Evolutionary conservation across 1,140 invertebrate species (phyloP).

Genomic region (Artemia franciscana): DNA sequence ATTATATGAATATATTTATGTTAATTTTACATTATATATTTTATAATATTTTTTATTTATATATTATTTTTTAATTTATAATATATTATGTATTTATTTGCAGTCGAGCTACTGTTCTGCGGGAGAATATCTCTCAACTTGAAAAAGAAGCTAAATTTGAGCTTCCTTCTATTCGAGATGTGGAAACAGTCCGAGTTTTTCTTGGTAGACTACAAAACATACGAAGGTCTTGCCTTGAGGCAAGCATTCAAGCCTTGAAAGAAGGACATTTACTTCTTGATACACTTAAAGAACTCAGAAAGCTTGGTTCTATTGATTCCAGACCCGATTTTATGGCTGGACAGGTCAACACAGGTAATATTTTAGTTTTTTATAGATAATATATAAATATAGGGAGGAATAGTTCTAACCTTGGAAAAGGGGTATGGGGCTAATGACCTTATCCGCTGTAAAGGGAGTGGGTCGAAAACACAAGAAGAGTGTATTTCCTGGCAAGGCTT

Average conservation of each 20-base stretch:
- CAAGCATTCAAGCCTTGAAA: conserved; percentile 46
- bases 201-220: conserved; percentile 35
- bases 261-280: conserved; percentile 50
- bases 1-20: too few relatives aligned
- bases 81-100: too few relatives aligned
- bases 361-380: too few relatives aligned
- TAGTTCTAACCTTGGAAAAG: too few relatives aligned
- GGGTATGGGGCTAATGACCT: too few relatives aligned
- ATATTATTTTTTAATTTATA: conserved; percentile 1
- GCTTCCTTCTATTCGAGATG: conserved; percentile 33
- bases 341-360: conserved; percentile 32
- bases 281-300: conserved; percentile 35
- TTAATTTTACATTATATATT: too few relatives aligned
- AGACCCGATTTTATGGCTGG: conserved; percentile 38
- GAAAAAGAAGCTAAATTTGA: conserved; percentile 37
- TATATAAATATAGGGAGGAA: too few relatives aligned
- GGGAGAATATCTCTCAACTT: conserved; percentile 37
- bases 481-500: too few relatives aligned
- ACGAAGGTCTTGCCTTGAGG: conserved; percentile 40
- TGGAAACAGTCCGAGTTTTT: conserved; percentile 36
- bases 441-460: too few relatives aligned
- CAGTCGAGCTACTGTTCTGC: conserved; percentile 40
- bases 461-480: too few relatives aligned
- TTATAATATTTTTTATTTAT: conserved; percentile 1
- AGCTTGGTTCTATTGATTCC: conserved; percentile 43